Base-by-base conservation (phyloP, 2,888 invertebrate species). In the Sturmia bella region DNA sequence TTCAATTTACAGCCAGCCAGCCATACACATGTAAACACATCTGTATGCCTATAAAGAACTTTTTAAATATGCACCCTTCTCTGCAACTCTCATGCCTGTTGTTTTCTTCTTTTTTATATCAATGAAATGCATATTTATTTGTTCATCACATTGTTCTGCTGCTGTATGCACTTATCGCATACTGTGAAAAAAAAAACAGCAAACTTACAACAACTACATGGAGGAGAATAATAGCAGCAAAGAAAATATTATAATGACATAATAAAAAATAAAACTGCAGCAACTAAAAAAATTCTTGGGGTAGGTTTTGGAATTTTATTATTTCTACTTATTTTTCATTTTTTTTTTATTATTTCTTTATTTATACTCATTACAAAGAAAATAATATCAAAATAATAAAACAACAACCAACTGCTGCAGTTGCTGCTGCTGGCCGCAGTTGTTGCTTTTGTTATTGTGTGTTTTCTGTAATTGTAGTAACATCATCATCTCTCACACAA, bases 241-340 rank as follows among this genome's bases (percentile, higher is more conserved):
- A 68, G 54, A 59, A 52, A 68, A 72, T 13, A 72, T 32, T 32
- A 63, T 69, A 79, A 64, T 77, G 50, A 72, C 66, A 69, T 41
- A 68, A 75, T 54, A 45, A 72, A 77, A 79, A 61, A 43, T 68
- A 69, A 70, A 64, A 77, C 48, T 74, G 57, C 48, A 19, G 70
- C 74, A 82, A 78, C 70, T 75, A 75, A 66, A 82, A 81, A 75
- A 78, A 70, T 74, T 82, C 78, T 78, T 82, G 82, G 82, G 82
- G 82, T 82, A 82, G 82, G 82, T 82, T 79, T 82, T 78, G 78
- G 82, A 69, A 70, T 82, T 82, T 69, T 39, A 52, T 74, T 77
- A 63, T 64, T 74, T 57, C 48, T 50, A 41, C 43, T 32, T 54
- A 19, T 32, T 27, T 17, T 17, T 52, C 17, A 39, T 17, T 57